phyloP scores from a whole-genome alignment of 2,797 vertebrate genomes.

The Sebastes oblongus region DNA sequence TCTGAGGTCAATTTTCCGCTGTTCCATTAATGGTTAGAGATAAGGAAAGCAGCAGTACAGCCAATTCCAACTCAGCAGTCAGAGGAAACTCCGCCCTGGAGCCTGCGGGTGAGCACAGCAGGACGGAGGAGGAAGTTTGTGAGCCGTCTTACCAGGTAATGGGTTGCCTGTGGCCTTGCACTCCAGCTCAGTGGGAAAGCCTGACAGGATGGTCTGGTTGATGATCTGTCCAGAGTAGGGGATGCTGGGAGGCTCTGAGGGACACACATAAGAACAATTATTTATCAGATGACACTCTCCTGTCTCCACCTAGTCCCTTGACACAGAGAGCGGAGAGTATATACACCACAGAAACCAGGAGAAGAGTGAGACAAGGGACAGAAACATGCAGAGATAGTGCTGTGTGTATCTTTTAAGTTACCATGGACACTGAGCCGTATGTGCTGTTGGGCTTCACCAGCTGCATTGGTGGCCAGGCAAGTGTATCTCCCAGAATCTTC shows the following conservation, averaged over 20 bases:
- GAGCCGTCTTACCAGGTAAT: constrained; percentile 84
- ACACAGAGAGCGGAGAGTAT: background rate
- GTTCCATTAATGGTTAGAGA: constrained; percentile 24
- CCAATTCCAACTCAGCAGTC: constrained; percentile 1
- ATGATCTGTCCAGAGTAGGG: constrained; percentile 83
- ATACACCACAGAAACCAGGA: constrained; percentile 8
- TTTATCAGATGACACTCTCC: constrained; percentile 15
- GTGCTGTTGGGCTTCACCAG: constrained; percentile 92
- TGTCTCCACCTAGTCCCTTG: constrained; percentile 13
- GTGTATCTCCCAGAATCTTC: constrained; percentile 93
- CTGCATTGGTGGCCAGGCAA: constrained; percentile 95
- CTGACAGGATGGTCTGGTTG: constrained; percentile 91
- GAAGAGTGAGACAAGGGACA: constrained; percentile 14
- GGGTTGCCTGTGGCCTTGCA: constrained; percentile 91
- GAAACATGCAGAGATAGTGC: background rate
- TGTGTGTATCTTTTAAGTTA: constrained; percentile 71
- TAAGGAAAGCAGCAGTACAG: constrained; percentile 20
- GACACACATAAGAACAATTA: constrained; percentile 26
- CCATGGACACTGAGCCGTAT: constrained; percentile 90
- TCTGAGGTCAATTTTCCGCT: constrained; percentile 47
- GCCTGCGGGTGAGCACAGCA: constrained; percentile 2
- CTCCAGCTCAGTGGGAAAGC: constrained; percentile 88
- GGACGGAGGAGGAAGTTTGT: background rate
- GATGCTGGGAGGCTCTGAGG: constrained; percentile 90
- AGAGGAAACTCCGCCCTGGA: background rate